Evolutionary conservation across 2,797 vertebrate species (phyloP).

Genomic region (Crotalus adamanteus): DNA sequence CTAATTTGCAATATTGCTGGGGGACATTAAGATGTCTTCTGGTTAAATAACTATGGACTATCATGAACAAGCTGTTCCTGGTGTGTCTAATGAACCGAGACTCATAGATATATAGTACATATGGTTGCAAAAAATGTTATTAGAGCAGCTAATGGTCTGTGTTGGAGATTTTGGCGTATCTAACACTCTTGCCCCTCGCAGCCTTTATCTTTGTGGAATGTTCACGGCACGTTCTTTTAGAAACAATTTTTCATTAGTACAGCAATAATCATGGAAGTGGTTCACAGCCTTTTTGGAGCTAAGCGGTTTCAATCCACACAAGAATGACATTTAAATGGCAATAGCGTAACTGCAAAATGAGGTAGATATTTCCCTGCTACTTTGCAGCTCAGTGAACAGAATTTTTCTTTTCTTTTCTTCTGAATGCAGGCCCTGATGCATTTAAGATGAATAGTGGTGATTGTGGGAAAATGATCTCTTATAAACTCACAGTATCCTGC

Average conservation of each 20-base stretch:
- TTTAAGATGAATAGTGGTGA: constrained; percentile 77
- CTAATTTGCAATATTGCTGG: background rate
- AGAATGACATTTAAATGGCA: constrained; percentile 72
- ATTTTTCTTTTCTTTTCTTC: constrained; percentile 52
- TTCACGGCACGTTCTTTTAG: constrained; percentile 20
- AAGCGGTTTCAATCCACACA: constrained; percentile 52
- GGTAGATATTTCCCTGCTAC: constrained; percentile 71
- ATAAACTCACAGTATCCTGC: constrained; percentile 69
- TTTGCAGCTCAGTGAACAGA: constrained; percentile 74
- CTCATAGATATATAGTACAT: background rate
- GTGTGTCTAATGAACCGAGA: background rate
- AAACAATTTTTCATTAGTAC: constrained; percentile 63
- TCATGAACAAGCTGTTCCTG: constrained; percentile 4
- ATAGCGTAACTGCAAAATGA: constrained; percentile 69
- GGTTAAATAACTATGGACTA: background rate
- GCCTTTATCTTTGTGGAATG: constrained; percentile 32
- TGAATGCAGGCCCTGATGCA: constrained; percentile 56
- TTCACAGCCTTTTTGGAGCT: constrained; percentile 66
- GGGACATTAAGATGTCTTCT: background rate
- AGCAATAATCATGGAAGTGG: constrained; percentile 67
- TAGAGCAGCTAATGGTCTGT: background rate
- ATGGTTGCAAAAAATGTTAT: background rate
- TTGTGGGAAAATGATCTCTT: constrained; percentile 78
- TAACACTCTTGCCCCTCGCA: constrained; percentile 4
- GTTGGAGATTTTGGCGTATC: background rate